These are phyloP conservation scores for Pristionchus japonicus DNA, from an alignment of 2,888 invertebrate species.

Conservation along the genomic window DNA sequence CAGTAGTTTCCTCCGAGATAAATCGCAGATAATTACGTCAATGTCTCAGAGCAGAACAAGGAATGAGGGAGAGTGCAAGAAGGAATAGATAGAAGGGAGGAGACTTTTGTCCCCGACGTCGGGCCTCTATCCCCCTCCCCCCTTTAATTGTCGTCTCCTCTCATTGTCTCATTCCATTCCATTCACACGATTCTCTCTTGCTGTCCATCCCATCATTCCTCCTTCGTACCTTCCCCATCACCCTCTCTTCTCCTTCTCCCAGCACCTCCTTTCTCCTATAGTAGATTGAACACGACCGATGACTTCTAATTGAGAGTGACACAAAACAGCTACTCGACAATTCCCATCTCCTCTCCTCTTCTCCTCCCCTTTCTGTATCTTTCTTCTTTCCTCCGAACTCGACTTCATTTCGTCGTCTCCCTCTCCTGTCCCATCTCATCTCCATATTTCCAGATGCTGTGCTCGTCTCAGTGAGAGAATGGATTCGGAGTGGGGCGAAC, in stretches of 20 bases:
- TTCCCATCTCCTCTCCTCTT: not conserved
- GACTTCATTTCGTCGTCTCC: not conserved
- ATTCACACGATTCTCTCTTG: constrained; percentile 31
- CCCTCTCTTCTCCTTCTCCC: not conserved
- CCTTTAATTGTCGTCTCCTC: constrained; percentile 1
- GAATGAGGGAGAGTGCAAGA: constrained; percentile 3
- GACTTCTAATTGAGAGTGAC: constrained; percentile 42
- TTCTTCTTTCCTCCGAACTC: not conserved
- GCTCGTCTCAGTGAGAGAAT: not conserved
- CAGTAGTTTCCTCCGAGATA: not conserved
- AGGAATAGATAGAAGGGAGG: not conserved
- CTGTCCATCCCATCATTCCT: not conserved
- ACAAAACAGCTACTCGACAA: constrained; percentile 15
- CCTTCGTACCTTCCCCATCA: constrained; percentile 25
- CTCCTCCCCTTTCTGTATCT: not conserved
- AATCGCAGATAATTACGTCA: constrained; percentile 31
- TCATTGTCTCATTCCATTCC: constrained; percentile 27
- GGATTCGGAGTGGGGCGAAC: constrained; percentile 35
- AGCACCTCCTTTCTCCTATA: not conserved
- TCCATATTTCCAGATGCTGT: constrained; percentile 26
- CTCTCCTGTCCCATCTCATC: not conserved
- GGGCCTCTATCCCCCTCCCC: not conserved
- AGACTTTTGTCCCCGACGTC: not conserved
- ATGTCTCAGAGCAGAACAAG: constrained; percentile 18
- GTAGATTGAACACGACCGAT: not conserved